phyloP scores from a whole-genome alignment of 1,140 invertebrate species.

The Saxidomus purpurata region DNA sequence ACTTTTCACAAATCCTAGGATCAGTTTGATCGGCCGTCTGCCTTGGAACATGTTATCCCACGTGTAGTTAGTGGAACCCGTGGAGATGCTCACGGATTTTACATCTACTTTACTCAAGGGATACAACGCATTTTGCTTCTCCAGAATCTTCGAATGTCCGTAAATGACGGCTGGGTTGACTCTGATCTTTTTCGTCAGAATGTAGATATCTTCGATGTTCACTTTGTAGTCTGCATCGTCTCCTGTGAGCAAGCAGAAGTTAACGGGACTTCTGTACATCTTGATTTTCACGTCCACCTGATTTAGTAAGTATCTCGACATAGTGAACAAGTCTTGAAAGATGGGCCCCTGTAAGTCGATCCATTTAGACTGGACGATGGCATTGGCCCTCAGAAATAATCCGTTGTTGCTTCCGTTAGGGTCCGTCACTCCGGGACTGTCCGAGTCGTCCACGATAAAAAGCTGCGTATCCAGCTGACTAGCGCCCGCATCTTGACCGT shows the following conservation, averaged over 20 bases:
- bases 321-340: constrained; percentile 53
- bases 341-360: constrained; percentile 6
- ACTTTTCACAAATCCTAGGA: constrained; percentile 26
- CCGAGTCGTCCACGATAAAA: neutral
- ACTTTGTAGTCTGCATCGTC: neutral
- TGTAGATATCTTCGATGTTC: constrained; percentile 46
- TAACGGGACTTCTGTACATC: constrained; percentile 21
- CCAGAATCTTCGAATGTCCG: constrained; percentile 38
- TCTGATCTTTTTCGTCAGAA: neutral
- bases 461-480: constrained; percentile 19
- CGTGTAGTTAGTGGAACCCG: constrained; percentile 24
- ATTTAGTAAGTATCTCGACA: constrained; percentile 58
- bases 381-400: constrained; percentile 1
- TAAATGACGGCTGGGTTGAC: constrained; percentile 29
- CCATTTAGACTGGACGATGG: neutral
- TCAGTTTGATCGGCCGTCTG: constrained; percentile 13
- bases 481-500: neutral
- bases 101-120: constrained; percentile 7
- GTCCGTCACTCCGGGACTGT: neutral
- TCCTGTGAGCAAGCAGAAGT: constrained; percentile 30
- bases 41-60: constrained; percentile 64
- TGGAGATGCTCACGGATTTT: constrained; percentile 37
- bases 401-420: constrained; percentile 29
- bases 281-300: constrained; percentile 53
- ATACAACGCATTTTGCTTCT: constrained; percentile 20